These are phyloP conservation scores for Periphyllus acericola DNA, from an alignment of 2,888 invertebrate species.

Conservation along the genomic window DNA sequence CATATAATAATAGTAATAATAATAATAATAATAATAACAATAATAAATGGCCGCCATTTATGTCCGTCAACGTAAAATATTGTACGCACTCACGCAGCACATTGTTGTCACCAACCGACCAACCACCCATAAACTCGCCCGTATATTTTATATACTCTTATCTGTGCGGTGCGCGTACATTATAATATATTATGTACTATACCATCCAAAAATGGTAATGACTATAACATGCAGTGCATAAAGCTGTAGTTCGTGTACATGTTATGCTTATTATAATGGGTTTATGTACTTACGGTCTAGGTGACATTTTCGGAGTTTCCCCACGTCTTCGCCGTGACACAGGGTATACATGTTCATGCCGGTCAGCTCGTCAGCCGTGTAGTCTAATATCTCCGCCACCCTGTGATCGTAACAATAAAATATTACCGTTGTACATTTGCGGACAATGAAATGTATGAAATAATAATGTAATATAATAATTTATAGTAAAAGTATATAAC, in stretches of 20 bases:
- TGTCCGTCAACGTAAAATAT: conserved; percentile 22
- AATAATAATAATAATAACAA: not conserved
- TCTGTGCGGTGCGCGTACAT: not conserved
- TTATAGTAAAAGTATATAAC: not conserved
- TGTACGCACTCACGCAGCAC: not conserved
- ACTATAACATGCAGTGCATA: not conserved
- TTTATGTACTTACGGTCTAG: conserved; percentile 86
- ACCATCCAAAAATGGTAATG: not conserved
- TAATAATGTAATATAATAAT: too few relatives aligned
- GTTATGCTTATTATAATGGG: not conserved
- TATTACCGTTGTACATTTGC: conserved; percentile 28
- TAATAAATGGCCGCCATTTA: conserved; percentile 46
- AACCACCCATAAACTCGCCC: not conserved
- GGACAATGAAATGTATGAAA: too few relatives aligned
- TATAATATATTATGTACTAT: not conserved
- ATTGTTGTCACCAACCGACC: conserved; percentile 4
- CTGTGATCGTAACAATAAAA: conserved; percentile 67
- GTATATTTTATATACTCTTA: conserved; percentile 5
- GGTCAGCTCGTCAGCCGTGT: conserved; percentile 91
- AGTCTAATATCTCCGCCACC: conserved; percentile 91
- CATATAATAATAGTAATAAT: conserved; percentile 25
- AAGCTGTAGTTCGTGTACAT: too few relatives aligned
- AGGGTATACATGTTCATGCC: conserved; percentile 93
- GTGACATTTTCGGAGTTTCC: conserved; percentile 92
- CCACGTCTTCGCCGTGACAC: conserved; percentile 95